Percentiles rank a stretch among this genome's conserved stretches.
Evolutionary conservation across 2,797 vertebrate species (phyloP).

Genomic region (Nannoperca obscura): DNA sequence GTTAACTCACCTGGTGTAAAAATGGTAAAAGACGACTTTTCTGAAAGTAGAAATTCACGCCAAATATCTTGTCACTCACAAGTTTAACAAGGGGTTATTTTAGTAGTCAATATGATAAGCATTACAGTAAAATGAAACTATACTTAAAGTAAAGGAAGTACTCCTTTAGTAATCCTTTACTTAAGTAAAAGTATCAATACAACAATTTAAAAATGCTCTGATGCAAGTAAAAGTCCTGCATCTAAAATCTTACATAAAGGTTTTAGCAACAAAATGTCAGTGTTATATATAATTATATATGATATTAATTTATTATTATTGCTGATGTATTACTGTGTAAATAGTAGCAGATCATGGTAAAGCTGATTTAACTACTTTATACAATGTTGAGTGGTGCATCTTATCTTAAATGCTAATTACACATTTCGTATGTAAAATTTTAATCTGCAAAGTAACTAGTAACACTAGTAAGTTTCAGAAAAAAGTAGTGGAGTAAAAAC

Average conservation of each 20-base stretch:
- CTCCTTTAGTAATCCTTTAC: background rate
- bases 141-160: background rate
- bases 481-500: background rate
- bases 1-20: background rate
- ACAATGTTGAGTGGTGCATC: background rate
- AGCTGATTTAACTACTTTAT: background rate
- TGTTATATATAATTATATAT: background rate
- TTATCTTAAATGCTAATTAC: too few relatives aligned
- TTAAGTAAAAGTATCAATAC: constrained; percentile 3
- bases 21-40: background rate
- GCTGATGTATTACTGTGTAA: background rate
- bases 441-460: background rate
- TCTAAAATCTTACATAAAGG: background rate
- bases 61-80: constrained; percentile 1
- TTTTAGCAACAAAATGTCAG: background rate
- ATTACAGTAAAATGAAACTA: background rate
- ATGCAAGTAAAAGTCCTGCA: background rate
- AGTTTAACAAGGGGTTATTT: background rate
- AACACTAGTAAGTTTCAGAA: too few relatives aligned
- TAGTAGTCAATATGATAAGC: background rate
- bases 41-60: background rate
- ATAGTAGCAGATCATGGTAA: background rate
- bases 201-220: background rate
- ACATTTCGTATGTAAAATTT: too few relatives aligned
- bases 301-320: background rate